Evolutionary conservation across 1,140 invertebrate genomes (phyloP), one percentile per base, ranked within the genome.

Genomic region (Phymorhynchus buccinoides): DNA sequence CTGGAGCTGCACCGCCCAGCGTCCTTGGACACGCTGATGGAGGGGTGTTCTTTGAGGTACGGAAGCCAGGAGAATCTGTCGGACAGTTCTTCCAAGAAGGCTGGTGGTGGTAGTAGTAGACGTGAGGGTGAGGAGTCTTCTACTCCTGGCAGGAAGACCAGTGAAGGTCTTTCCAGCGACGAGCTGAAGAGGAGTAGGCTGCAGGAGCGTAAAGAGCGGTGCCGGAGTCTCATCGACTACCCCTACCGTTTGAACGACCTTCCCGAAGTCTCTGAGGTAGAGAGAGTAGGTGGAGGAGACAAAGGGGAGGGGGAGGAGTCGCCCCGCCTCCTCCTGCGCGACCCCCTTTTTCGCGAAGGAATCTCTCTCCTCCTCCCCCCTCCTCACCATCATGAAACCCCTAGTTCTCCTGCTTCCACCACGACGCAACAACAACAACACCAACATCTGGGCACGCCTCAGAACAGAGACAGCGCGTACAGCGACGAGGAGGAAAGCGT

Each of bases 31-130:
- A 85, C 86, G 14, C 82, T 89, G 1, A 30, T 85, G 41, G 85
- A 88, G 48, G 85, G 73, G 27, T 62, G 86, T 1, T 68, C 86
- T 37, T 41, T 82, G 3, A 75, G 86, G 9, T 89, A 86, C 44
- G 86, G 89, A 48, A 90, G 90, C 82, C 89, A 90, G 83, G 90
- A 90, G 66, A 90, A 90, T 41, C 83, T 90, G n/a, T 84, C 78
- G 3, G 81, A 75, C 35, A 35, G 71, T 32, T 56, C 62, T 35
- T 56, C 52, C 41, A 52, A 66, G 14, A 80, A 42, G 44, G 62
- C 32, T 16, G 84, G 84, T 35, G 44, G 79, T 18, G 84, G 84
- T 48, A 86, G 86, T 80, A 84, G 85, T 30, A 85, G 86, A 35
- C 73, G 84, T 12, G 86, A 62, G 83, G 85, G 42, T 86, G 86